phyloP scores from a whole-genome alignment of 2,888 invertebrate genomes.

The Hirtodrosophila duncani region DNA sequence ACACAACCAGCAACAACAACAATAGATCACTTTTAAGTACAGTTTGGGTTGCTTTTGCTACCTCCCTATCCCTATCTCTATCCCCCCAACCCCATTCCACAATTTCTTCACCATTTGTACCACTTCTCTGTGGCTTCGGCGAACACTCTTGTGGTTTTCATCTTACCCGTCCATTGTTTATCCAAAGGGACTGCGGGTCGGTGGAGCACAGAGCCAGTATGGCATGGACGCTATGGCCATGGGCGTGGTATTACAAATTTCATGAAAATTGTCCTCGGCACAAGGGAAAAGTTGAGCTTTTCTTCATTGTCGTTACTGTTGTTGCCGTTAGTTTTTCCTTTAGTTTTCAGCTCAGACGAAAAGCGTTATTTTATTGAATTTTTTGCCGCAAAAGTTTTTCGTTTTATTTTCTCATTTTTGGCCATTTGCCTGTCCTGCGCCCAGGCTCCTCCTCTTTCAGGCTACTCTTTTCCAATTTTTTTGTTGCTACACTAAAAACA shows the following conservation, averaged over 20 bases:
- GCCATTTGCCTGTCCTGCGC: conserved; percentile 43
- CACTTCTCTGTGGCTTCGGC: too few relatives aligned
- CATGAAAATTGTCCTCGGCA: conserved; percentile 55
- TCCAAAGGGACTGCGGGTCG: conserved; percentile 5
- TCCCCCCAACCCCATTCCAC: background rate
- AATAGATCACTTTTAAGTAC: conserved; percentile 66
- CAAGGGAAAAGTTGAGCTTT: conserved; percentile 26
- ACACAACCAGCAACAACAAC: conserved; percentile 30
- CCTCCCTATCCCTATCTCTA: background rate
- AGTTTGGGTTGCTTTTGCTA: conserved; percentile 43
- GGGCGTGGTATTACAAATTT: conserved; percentile 53
- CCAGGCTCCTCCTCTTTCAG: background rate
- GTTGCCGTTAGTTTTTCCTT: conserved; percentile 28
- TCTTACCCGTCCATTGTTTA: conserved; percentile 56
- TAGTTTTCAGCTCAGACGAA: conserved; percentile 37
- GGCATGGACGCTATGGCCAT: conserved; percentile 12
- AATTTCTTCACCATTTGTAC: background rate
- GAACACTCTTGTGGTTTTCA: conserved; percentile 53
- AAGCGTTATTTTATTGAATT: conserved; percentile 73
- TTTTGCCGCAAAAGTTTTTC: conserved; percentile 65
- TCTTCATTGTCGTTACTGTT: background rate
- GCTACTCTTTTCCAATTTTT: conserved; percentile 38
- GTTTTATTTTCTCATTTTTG: conserved; percentile 65
- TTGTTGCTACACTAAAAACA: conserved; percentile 11
- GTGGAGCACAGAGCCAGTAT: background rate